Evolutionary conservation across 2,888 invertebrate species (phyloP).

Genomic region (Microplitis manilae): DNA sequence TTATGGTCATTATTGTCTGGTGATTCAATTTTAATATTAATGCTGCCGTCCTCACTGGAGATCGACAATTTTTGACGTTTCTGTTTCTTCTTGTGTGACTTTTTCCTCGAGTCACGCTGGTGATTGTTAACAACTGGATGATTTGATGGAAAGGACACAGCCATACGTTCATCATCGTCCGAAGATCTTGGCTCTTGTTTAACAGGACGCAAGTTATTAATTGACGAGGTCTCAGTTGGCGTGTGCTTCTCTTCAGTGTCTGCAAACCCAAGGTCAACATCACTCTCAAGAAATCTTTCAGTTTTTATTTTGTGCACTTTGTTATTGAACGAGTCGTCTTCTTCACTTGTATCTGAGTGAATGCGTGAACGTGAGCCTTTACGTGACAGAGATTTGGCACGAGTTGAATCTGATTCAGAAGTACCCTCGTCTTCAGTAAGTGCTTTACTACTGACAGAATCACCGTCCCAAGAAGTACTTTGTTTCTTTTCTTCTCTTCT

Average conservation of each 20-base stretch:
- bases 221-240: slow-evolving; percentile 56
- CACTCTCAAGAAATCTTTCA: slow-evolving; percentile 77
- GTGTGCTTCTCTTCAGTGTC: slow-evolving; percentile 70
- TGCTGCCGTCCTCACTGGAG: slow-evolving; percentile 67
- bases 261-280: slow-evolving; percentile 73
- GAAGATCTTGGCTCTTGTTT: slow-evolving; percentile 68
- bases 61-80: slow-evolving; percentile 82
- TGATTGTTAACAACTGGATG: slow-evolving; percentile 65
- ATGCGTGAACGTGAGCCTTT: slow-evolving; percentile 83
- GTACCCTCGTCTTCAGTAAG: slow-evolving; percentile 69
- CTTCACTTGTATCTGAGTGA: slow-evolving; percentile 84
- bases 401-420: slow-evolving; percentile 72
- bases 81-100: slow-evolving; percentile 87
- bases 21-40: slow-evolving; percentile 58
- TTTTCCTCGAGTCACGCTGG: slow-evolving; percentile 76
- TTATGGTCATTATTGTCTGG: slow-evolving; percentile 58
- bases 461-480: slow-evolving; percentile 90
- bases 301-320: slow-evolving; percentile 75
- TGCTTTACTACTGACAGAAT: slow-evolving; percentile 76
- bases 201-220: slow-evolving; percentile 58
- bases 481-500: slow-evolving; percentile 92
- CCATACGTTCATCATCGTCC: slow-evolving; percentile 66
- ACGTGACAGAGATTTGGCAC: slow-evolving; percentile 75
- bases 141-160: slow-evolving; percentile 59
- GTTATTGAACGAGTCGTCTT: slow-evolving; percentile 76